These are phyloP conservation scores for Tapirus terrestris DNA, from an alignment of 2,113 vertebrate genomes.

Conservation along the genomic window DNA sequence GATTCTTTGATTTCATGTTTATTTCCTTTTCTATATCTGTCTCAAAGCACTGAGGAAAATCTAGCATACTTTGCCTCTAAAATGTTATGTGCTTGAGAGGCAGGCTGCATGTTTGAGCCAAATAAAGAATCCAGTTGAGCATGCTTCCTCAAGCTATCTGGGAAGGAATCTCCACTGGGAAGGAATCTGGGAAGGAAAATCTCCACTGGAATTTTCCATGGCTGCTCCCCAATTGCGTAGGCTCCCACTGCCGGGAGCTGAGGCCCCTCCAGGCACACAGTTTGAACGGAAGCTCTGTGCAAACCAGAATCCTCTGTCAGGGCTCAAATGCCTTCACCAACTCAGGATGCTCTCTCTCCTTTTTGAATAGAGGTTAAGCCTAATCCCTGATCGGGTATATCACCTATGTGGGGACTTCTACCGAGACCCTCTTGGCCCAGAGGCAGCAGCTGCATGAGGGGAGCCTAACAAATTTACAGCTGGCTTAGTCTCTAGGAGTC, in stretches of 20 bases:
- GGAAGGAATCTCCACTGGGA: neutral
- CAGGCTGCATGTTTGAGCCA: neutral
- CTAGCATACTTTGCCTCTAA: neutral
- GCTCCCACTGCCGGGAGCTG: neutral
- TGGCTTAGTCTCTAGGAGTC: neutral
- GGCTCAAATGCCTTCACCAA: neutral
- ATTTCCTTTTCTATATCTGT: neutral
- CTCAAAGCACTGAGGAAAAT: neutral
- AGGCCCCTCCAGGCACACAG: neutral
- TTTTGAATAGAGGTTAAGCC: neutral
- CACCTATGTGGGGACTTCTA: neutral
- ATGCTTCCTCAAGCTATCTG: neutral
- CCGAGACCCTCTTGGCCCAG: neutral
- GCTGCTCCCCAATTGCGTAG: neutral
- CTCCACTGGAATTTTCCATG: neutral
- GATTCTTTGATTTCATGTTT: neutral
- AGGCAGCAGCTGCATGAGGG: neutral
- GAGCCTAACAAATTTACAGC: neutral
- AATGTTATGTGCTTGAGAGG: neutral
- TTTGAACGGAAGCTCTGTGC: neutral
- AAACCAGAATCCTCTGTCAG: neutral
- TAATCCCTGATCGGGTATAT: neutral
- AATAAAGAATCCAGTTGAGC: neutral
- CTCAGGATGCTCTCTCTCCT: neutral
- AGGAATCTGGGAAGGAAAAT: neutral